Percentiles rank a stretch among this genome's conserved stretches.
Evolutionary conservation across 2,797 vertebrate genomes (phyloP).

Genomic region (Meda fulgida): DNA sequence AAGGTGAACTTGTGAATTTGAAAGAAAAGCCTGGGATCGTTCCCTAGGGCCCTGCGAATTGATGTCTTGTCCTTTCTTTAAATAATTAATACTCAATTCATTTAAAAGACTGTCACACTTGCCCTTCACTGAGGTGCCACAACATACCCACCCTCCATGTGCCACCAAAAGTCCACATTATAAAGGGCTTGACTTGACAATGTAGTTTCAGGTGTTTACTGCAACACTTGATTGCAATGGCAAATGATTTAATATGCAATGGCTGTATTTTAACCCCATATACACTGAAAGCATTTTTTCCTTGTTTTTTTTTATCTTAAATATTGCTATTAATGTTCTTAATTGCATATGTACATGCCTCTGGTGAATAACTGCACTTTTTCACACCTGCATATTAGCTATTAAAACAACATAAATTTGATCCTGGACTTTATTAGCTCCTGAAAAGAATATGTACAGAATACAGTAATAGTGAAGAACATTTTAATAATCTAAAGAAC

Average conservation of each 20-base stretch:
- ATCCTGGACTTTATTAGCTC: background rate
- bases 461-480: too few relatives aligned
- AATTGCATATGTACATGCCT: background rate
- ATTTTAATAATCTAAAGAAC: too few relatives aligned
- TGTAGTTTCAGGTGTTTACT: too few relatives aligned
- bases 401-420: background rate
- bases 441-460: background rate
- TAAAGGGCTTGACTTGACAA: background rate
- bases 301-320: background rate
- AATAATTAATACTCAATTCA: constrained; percentile 40
- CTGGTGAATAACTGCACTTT: background rate
- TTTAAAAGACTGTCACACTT: constrained; percentile 26
- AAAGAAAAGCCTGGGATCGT: constrained; percentile 43
- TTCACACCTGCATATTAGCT: background rate
- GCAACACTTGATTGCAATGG: too few relatives aligned
- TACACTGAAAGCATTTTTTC: background rate
- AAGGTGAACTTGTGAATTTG: constrained; percentile 46
- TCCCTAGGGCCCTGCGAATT: constrained; percentile 31
- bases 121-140: constrained; percentile 6
- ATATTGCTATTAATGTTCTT: background rate
- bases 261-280: background rate
- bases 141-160: background rate
- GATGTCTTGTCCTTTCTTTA: constrained; percentile 17
- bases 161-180: background rate
- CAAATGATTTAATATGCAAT: too few relatives aligned